These are phyloP conservation scores for Pseudochromis fuscus DNA, from an alignment of 2,797 vertebrate genomes.

Conservation along the genomic window DNA sequence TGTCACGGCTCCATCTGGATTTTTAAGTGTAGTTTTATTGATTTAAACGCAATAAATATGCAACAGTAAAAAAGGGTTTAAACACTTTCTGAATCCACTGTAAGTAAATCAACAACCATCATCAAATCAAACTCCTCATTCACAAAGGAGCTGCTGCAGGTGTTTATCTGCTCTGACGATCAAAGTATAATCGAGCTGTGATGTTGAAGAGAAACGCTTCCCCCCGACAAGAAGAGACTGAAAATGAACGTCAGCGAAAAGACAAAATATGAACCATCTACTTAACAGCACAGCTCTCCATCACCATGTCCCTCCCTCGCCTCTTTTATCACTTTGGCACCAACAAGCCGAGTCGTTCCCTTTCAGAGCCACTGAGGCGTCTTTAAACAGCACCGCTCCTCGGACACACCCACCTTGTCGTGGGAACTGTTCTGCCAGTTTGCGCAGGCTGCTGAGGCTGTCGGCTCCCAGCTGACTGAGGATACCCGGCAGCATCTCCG, in stretches of 20 bases:
- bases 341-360: too few species aligned
- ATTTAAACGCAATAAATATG: too few species aligned
- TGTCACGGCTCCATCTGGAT: too few species aligned
- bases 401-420: slow-evolving; percentile 87
- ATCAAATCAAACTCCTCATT: background rate
- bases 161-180: too few species aligned
- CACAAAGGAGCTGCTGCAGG: background rate
- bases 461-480: slow-evolving; percentile 97
- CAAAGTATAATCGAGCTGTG: background rate
- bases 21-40: too few species aligned
- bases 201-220: background rate
- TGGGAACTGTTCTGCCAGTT: slow-evolving; percentile 96
- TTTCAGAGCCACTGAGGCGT: background rate
- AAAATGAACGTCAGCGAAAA: background rate
- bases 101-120: too few species aligned
- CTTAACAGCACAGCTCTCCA: background rate
- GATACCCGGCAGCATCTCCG: slow-evolving; percentile 98
- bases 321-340: too few species aligned
- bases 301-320: too few species aligned
- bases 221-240: background rate
- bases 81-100: too few species aligned
- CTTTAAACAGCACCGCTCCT: background rate
- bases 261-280: background rate
- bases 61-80: too few species aligned
- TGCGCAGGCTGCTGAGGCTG: slow-evolving; percentile 96